These are phyloP conservation scores for Pseudocheirus occidentalis DNA, from an alignment of 2,797 vertebrate genomes.

Conservation along the genomic window DNA sequence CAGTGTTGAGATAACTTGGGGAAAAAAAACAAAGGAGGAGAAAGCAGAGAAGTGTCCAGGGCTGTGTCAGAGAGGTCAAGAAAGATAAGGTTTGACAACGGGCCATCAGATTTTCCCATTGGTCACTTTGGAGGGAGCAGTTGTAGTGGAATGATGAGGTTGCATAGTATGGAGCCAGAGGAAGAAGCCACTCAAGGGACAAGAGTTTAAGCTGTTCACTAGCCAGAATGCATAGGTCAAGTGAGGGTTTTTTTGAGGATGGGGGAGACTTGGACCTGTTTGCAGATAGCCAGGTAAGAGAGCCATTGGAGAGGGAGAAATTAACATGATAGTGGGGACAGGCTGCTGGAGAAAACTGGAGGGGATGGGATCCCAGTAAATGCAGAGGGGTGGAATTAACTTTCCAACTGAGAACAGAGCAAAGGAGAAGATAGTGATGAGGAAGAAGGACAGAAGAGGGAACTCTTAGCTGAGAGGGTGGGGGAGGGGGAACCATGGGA, in stretches of 20 bases:
- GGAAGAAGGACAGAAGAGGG: not conserved
- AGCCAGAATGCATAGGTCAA: not conserved
- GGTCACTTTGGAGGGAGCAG: not conserved
- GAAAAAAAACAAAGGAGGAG: not conserved
- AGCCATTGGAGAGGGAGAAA: not conserved
- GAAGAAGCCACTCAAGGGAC: not conserved
- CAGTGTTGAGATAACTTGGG: not conserved
- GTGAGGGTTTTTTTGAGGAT: not conserved
- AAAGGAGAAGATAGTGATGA: not conserved
- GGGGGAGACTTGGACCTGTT: not conserved
- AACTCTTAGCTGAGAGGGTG: not conserved
- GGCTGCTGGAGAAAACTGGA: not conserved
- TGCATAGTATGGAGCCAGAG: not conserved
- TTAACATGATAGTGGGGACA: not conserved
- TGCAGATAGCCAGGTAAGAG: not conserved
- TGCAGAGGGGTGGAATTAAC: not conserved
- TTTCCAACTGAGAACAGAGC: not conserved
- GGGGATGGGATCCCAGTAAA: not conserved
- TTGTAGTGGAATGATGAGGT: not conserved
- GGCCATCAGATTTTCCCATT: not conserved
- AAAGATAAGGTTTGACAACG: not conserved
- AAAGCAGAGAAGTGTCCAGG: not conserved
- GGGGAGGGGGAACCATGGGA: not conserved
- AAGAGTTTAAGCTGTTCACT: not conserved
- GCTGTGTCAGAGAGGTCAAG: not conserved